Conservation (phyloP, 2,888 invertebrate species). For the Scaptomyza reducta region DNA sequence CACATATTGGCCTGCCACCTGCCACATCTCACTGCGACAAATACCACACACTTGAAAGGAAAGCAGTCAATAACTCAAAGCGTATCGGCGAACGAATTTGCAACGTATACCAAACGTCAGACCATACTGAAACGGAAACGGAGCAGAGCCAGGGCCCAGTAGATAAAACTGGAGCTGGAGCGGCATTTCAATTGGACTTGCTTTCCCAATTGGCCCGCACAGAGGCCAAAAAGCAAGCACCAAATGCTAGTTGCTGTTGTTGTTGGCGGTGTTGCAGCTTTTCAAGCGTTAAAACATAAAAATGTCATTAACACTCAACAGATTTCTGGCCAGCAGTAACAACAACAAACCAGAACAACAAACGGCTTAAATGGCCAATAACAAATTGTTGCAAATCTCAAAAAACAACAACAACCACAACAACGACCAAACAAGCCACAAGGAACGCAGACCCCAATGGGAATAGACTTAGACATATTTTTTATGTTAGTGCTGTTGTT, state of each 20-base stretch:
- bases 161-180: constrained; percentile 10
- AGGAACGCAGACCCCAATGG: constrained; percentile 58
- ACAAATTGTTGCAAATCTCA: constrained; percentile 78
- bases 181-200: constrained; percentile 65
- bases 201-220: constrained; percentile 42
- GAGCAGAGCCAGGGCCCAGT: constrained; percentile 17
- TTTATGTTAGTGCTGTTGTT: constrained; percentile 14
- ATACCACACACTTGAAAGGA: constrained; percentile 18
- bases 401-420: constrained; percentile 17
- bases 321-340: constrained; percentile 61
- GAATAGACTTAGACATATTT: constrained; percentile 40
- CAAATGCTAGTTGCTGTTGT: constrained; percentile 41
- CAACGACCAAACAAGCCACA: constrained; percentile 24
- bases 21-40: constrained; percentile 6
- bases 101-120: constrained; percentile 50
- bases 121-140: constrained; percentile 34
- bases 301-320: constrained; percentile 79
- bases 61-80: constrained; percentile 52
- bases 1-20: constrained; percentile 26
- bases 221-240: constrained; percentile 34
- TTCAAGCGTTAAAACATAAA: constrained; percentile 79
- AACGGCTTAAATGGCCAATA: constrained; percentile 77
- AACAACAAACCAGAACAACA: constrained; percentile 34
- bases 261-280: constrained; percentile 48
- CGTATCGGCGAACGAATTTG: constrained; percentile 43